Evolutionary conservation across 2,888 invertebrate species (phyloP).

Genomic region (Hyalella azteca): DNA sequence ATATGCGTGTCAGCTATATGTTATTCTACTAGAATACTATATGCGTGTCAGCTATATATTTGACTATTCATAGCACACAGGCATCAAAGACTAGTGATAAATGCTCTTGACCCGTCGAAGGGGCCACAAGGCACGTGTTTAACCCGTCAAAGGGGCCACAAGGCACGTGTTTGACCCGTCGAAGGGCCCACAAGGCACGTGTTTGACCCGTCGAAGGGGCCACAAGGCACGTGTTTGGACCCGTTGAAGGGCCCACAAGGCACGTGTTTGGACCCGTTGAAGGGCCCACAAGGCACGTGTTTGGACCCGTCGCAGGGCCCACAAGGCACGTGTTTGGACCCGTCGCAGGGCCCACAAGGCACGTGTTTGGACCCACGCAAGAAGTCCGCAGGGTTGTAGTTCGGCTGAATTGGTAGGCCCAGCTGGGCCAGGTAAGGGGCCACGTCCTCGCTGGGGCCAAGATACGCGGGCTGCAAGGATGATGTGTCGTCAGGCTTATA

Average conservation of each 20-base stretch:
- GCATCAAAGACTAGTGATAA: background rate
- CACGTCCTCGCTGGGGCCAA: constrained; percentile 75
- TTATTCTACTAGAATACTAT: background rate
- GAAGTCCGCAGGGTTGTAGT: constrained; percentile 86
- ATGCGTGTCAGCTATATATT: background rate
- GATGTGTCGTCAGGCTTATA: background rate
- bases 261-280: too few species aligned
- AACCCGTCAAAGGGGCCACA: background rate
- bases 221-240: too few species aligned
- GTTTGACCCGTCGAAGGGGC: too few species aligned
- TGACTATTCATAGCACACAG: background rate
- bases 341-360: background rate
- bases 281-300: too few species aligned
- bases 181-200: background rate
- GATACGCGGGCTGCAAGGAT: constrained; percentile 72
- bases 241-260: too few species aligned
- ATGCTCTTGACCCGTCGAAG: background rate
- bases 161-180: background rate
- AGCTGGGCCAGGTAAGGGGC: constrained; percentile 75
- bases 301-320: too few species aligned
- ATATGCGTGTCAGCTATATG: too few species aligned
- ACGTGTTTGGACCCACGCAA: constrained; percentile 70
- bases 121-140: background rate
- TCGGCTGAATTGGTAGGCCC: constrained; percentile 74
- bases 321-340: background rate